Evolutionary conservation across 2,888 invertebrate species (phyloP), one percentile per base, ranked within the genome.

Genomic region (Troides aeacus): DNA sequence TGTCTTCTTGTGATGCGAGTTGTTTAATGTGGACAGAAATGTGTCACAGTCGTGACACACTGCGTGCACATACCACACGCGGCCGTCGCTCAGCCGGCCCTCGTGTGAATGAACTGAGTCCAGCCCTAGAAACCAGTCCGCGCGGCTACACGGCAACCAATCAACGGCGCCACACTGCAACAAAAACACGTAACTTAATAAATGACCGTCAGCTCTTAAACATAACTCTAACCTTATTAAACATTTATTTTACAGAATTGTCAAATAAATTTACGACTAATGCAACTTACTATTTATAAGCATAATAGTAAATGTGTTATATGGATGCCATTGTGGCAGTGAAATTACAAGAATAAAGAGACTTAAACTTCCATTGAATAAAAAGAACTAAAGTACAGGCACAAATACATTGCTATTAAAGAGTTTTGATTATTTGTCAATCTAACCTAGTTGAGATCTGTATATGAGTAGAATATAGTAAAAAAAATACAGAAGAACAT

Each of bases 61-160:
- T 80, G 82, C 81, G 83, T 76, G 78, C 80, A 83, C 86, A 84
- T 84, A 76, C 79, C 81, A 80, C 77, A 77, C 82, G 76, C 78
- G 75, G 75, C 79, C 78, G 77, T 73, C 77, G 77, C 75, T 78
- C 77, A 73, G 77, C 76, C 78, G 76, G 75, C 68, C 53, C 71
- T 72, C 76, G 79, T 78, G 79, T 80, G 78, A 81, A 81, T 79
- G 81, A 81, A 79, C 80, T 70, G 73, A 71, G 69, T 60, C 68
- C 68, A 68, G 72, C 71, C 71, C 70, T 72, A 70, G 63, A 65
- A 53, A 62, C 63, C 63, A 66, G 70, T 64, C 62, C 53, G 66
- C 53, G n/a, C 24, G 7, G 68, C 67, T 60, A 68, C 70, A 65
- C 72, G 73, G 74, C 74, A 73, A 74, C 72, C 71, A 70, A 69